Base-by-base conservation (phyloP, 2,113 vertebrate genomes). In the Actenoides lindsayi region DNA sequence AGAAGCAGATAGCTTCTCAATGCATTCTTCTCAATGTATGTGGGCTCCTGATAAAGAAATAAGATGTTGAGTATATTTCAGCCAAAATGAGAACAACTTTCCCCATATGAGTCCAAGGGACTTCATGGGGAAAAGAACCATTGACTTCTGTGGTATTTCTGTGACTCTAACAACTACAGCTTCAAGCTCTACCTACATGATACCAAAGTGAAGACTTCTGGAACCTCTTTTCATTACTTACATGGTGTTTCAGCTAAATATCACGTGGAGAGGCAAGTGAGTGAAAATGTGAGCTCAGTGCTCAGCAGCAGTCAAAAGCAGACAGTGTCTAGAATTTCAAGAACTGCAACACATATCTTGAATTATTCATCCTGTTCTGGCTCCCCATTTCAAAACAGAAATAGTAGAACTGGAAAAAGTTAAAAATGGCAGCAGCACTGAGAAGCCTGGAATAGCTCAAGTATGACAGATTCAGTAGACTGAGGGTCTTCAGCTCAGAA, bases 311-410 rank as follows among this genome's bases (percentile, higher is more conserved):
- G 33, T 7, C 30, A 70, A 65, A 93, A 63, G 65, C 51, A 83
- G 48, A 59, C 3, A 79, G 33, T 8, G 62, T 84, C 60, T 97
- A 91, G 78, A 84, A 79, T 94, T 95, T 94, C 92, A 7, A 80
- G 54, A 79, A 87, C 62, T 54, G 16, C 30, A 57, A 64, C 73
- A 27, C 0, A 0, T 18, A 35, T 39, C 74, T 84, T 95, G 68
- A 95, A 96, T 95, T 94, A 97, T 96, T 97, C 57, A 96, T 87
- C 31, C 39, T 19, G 19, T 50, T 91, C 74, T 82, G 42, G 82
- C 27, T 95, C 35, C 23, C 30, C 62, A 51, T 96, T 94, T 94
- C 95, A 91, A 84, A 91, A 64, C 62, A 87, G 92, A 90, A 94
- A 95, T 1, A 71, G 62, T 75, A 94, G 73, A 95, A 93, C 1